A percentile compares a stretch with the other conserved stretches of the same genome.
Conservation (phyloP, 2,113 vertebrate species). For the Thamnaconus septentrionalis region DNA sequence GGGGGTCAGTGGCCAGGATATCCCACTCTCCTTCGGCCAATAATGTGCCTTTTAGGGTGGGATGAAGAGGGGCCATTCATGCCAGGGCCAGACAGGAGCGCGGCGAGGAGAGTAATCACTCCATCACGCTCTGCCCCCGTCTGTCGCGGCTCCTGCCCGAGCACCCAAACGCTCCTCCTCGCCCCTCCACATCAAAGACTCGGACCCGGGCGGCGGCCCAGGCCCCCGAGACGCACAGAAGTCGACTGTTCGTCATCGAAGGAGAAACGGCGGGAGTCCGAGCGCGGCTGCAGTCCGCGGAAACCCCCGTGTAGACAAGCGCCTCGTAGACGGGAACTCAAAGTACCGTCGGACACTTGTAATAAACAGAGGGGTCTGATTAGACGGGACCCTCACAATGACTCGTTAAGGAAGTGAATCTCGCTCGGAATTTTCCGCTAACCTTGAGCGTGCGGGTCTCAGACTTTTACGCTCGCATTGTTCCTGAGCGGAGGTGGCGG, state of each 20-base stretch:
- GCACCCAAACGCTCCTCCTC: constrained; percentile 74
- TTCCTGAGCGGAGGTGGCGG: constrained; percentile 37
- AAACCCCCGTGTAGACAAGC: constrained; percentile 36
- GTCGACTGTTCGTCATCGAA: constrained; percentile 47
- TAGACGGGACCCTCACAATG: constrained; percentile 20
- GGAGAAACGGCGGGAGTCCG: constrained; percentile 27
- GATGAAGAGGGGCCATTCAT: constrained; percentile 82
- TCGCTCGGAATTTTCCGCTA: constrained; percentile 40
- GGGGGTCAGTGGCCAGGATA: constrained; percentile 81
- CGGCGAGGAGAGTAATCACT: constrained; percentile 76
- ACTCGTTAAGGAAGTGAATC: constrained; percentile 42
- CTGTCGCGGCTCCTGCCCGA: constrained; percentile 73
- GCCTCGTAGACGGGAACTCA: not conserved
- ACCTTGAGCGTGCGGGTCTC: constrained; percentile 4
- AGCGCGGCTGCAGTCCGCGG: constrained; percentile 27
- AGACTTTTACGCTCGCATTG: constrained; percentile 33
- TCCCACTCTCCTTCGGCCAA: constrained; percentile 77
- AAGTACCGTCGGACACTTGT: constrained; percentile 1
- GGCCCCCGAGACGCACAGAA: constrained; percentile 53
- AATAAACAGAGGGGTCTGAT: not conserved
- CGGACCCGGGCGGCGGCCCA: constrained; percentile 41
- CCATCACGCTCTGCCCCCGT: constrained; percentile 75
- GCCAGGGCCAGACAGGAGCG: constrained; percentile 73
- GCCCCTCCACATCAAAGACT: constrained; percentile 73
- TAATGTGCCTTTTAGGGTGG: constrained; percentile 81